Percentiles rank a stretch among this genome's conserved stretches.
phyloP scores from a whole-genome alignment of 2,888 invertebrate genomes.

The Aphrophora alni region DNA sequence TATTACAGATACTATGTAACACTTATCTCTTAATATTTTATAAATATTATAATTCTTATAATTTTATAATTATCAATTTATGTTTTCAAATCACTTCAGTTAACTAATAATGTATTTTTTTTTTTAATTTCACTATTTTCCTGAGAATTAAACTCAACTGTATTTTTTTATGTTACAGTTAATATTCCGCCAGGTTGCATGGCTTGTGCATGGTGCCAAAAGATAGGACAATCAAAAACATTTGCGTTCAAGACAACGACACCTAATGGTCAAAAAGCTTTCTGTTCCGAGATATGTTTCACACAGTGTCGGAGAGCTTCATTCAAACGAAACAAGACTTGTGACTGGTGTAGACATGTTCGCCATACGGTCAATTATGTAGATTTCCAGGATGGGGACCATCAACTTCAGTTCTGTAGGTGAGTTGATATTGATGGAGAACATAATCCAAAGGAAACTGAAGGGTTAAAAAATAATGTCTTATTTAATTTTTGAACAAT shows the following conservation, averaged over 20 bases:
- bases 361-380: conserved; percentile 90
- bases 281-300: conserved; percentile 91
- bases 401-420: conserved; percentile 82
- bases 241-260: conserved; percentile 52
- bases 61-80: no score
- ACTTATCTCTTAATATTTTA: no score
- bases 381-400: conserved; percentile 90
- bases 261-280: conserved; percentile 59
- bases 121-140: no score
- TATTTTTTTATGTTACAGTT: conserved; percentile 17
- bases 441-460: no score
- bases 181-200: conserved; percentile 47
- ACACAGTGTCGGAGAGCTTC: conserved; percentile 87
- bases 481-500: no score
- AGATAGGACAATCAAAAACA: conserved; percentile 55
- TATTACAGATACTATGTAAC: no score
- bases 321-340: conserved; percentile 89
- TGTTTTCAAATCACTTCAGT: no score
- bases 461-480: background rate
- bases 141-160: no score
- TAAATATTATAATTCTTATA: no score
- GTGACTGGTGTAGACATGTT: conserved; percentile 93
- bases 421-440: conserved; percentile 39
- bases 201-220: conserved; percentile 77
- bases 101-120: no score